Conservation (phyloP, 2,113 vertebrate genomes). For the Alexandromys fortis region DNA sequence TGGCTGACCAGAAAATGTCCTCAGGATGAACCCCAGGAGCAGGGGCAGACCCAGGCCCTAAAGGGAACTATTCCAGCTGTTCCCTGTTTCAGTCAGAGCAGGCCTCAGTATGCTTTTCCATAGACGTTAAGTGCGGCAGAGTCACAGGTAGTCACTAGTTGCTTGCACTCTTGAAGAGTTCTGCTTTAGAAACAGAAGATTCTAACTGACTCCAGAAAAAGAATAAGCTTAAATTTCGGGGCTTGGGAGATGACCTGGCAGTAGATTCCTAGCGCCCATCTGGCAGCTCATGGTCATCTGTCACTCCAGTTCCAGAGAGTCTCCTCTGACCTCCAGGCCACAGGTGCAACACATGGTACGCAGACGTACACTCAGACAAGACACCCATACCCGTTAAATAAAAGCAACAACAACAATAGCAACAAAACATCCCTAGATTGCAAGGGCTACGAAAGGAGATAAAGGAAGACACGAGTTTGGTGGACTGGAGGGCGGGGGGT, state of each 20-base stretch:
- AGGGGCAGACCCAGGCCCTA: too few relatives aligned
- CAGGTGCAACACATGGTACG: not conserved
- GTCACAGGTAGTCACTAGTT: not conserved
- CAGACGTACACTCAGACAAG: not conserved
- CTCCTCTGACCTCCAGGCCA: not conserved
- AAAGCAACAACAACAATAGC: not conserved
- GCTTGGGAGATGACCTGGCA: not conserved
- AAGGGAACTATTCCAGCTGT: not conserved
- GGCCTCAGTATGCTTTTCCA: not conserved
- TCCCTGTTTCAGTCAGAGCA: not conserved
- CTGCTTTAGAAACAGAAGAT: slow-evolving; percentile 34
- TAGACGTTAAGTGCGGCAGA: not conserved
- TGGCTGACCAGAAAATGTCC: too few relatives aligned
- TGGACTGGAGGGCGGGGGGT: not conserved
- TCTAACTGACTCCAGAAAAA: not conserved
- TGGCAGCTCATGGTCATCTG: not conserved
- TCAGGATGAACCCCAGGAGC: too few relatives aligned
- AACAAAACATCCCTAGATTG: not conserved
- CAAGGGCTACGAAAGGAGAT: not conserved
- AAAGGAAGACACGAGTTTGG: not conserved
- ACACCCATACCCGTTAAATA: not conserved
- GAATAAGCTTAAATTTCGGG: not conserved
- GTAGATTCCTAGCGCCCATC: not conserved
- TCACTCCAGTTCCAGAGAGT: not conserved
- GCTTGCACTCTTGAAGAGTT: slow-evolving; percentile 36